Evolutionary conservation across 2,888 invertebrate species (phyloP).

Genomic region (Odontocerum albicorne): DNA sequence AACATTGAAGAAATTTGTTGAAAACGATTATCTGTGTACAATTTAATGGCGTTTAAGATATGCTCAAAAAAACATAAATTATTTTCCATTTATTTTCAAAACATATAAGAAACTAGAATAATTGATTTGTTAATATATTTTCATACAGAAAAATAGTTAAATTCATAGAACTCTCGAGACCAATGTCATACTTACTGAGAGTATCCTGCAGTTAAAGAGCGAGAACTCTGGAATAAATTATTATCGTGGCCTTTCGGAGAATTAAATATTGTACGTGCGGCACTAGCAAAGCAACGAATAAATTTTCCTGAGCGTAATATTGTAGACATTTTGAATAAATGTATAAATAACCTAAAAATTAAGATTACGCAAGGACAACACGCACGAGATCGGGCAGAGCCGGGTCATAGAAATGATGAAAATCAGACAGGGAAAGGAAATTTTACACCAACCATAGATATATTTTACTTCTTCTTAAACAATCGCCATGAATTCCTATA

Average conservation of each 20-base stretch:
- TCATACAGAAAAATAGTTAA: too few relatives aligned
- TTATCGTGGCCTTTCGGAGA: constrained; percentile 66
- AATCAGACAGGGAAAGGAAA: not conserved
- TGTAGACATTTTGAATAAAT: constrained; percentile 57
- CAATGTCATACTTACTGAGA: constrained; percentile 41
- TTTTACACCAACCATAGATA: too few relatives aligned
- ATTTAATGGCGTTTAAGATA: too few relatives aligned
- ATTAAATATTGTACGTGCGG: constrained; percentile 68
- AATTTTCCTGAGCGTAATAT: constrained; percentile 73
- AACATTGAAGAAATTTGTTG: too few relatives aligned
- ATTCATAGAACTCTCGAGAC: too few relatives aligned
- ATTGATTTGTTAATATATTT: too few relatives aligned
- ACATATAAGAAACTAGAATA: too few relatives aligned
- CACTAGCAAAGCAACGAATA: constrained; percentile 71
- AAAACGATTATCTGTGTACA: too few relatives aligned
- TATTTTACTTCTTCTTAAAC: too few relatives aligned
- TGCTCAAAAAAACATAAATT: too few relatives aligned
- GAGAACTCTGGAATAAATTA: constrained; percentile 54
- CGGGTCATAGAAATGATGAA: constrained; percentile 11
- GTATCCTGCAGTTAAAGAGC: constrained; percentile 54
- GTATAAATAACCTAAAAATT: constrained; percentile 18
- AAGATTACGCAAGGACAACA: constrained; percentile 21
- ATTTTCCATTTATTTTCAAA: too few relatives aligned
- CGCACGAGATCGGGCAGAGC: constrained; percentile 1
- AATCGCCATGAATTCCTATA: too few relatives aligned